These are phyloP conservation scores for Drosophila lutescens DNA, from an alignment of 2,888 invertebrate species.

Conservation along the genomic window DNA sequence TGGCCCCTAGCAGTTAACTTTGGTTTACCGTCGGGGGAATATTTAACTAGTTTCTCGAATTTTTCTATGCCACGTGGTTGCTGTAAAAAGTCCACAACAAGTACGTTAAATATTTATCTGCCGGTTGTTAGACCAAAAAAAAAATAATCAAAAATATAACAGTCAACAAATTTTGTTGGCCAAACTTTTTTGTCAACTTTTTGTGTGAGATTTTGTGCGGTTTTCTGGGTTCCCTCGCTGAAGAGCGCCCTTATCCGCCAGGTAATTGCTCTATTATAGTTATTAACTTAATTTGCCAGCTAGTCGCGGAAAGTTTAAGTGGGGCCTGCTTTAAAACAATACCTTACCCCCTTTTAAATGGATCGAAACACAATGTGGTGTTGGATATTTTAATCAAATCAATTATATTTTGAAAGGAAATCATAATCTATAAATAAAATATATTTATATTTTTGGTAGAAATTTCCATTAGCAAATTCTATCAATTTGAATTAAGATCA, in stretches of 20 bases:
- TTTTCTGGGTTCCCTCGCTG: constrained; percentile 19
- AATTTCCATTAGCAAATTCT: no score
- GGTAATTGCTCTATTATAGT: constrained; percentile 43
- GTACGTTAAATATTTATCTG: constrained; percentile 51
- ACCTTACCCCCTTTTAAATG: constrained; percentile 11
- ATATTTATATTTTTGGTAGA: no score
- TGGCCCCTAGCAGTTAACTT: constrained; percentile 24
- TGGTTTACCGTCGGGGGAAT: constrained; percentile 50
- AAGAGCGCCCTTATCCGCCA: constrained; percentile 22
- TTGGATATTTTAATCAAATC: constrained; percentile 8
- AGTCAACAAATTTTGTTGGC: constrained; percentile 47
- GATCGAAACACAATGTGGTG: constrained; percentile 5
- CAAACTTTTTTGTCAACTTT: constrained; percentile 24
- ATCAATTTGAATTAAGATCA: no score
- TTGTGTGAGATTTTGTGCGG: constrained; percentile 13
- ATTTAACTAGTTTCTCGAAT: constrained; percentile 76
- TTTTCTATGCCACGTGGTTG: constrained; percentile 57
- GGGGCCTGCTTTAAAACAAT: constrained; percentile 16
- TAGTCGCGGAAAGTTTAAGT: constrained; percentile 8
- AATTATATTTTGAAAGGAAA: not conserved
- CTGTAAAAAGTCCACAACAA: constrained; percentile 27
- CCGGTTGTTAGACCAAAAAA: constrained; percentile 18
- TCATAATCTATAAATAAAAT: not conserved
- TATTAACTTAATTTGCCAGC: constrained; percentile 39
- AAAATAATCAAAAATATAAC: constrained; percentile 36